Base-by-base conservation (phyloP, 2,113 vertebrate genomes). In the Scomber colias region DNA sequence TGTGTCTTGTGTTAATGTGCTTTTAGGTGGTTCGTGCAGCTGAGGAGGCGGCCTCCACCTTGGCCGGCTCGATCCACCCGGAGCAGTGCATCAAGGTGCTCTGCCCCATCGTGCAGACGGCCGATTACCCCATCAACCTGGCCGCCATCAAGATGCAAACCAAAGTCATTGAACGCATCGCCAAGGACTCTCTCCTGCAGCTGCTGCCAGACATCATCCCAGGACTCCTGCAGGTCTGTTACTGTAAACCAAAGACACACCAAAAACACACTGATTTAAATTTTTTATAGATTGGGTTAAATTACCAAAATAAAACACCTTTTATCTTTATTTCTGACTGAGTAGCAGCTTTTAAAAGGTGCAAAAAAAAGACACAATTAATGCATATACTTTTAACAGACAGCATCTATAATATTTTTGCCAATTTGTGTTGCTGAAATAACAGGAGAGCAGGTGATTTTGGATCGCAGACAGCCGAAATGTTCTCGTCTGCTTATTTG, bases 121-220 rank as follows among this genome's bases (percentile, higher is more conserved):
- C 98, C 5, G 98, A 99, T 92, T 99, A 99, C 90, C 98, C 98
- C 90, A 99, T 99, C 92, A 99, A 99, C 81, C 95, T 99, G 65
- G 97, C 98, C 2, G 98, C 98, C 90, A 99, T 99, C 93, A 99
- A 99, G 94, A 99, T 99, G 98, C 97, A 99, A 89, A 98, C 97
- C 0, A 99, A 98, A 90, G 98, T 99, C 64, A 98, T 98, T 0
- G 98, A 99, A 93, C 96, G 97, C 92, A 97, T 99, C 55, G 86
- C 96, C 85, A 98, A 97, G 95, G 97, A 99, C 64, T 96, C 97
- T 0, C 88, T 99, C 75, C 92, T 97, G 81, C 96, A 96, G 87
- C 96, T 99, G 72, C 96, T 99, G 31, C 95, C 96, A 0, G 98
- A 99, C 93, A 98, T 99, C 85, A 99, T 99, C 88, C 98, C 98